A percentile compares a stretch with the other conserved stretches of the same genome.
Conservation (phyloP, 2,888 invertebrate genomes). For the Pheosia tremula region DNA sequence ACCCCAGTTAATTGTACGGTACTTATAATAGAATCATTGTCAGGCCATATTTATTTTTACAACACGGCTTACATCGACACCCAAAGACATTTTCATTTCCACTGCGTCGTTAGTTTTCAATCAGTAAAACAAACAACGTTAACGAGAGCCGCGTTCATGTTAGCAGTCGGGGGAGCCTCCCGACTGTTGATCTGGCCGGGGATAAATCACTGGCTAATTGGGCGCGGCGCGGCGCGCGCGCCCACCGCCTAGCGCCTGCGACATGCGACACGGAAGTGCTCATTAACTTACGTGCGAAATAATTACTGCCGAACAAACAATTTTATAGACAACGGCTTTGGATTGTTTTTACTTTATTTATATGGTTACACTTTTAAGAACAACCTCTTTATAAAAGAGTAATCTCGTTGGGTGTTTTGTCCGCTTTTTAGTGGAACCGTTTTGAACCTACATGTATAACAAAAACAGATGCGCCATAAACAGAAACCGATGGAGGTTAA, state of each 20-base stretch:
- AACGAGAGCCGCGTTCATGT: not conserved
- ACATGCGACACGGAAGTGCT: not conserved
- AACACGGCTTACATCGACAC: not conserved
- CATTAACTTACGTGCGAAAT: slow-evolving; percentile 19
- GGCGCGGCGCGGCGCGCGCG: slow-evolving; percentile 2
- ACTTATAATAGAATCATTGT: no score
- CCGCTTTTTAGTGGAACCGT: no score
- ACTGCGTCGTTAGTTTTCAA: not conserved
- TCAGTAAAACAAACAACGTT: not conserved
- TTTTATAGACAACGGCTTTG: not conserved
- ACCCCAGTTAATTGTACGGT: no score
- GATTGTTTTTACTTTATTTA: no score
- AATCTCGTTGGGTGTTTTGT: no score
- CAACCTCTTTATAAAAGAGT: no score
- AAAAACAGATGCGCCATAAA: no score
- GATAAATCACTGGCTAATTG: slow-evolving; percentile 6
- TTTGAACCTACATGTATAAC: no score
- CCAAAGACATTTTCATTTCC: not conserved
- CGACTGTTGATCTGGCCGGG: slow-evolving; percentile 1
- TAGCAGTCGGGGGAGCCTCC: not conserved
- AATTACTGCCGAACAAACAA: not conserved
- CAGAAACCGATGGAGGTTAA: no score
- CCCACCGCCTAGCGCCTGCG: not conserved
- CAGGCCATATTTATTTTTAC: not conserved
- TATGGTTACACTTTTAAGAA: no score